Evolutionary conservation across 2,888 invertebrate genomes (phyloP), one percentile per base, ranked within the genome.

Genomic region (Pristionchus entomophagus): DNA sequence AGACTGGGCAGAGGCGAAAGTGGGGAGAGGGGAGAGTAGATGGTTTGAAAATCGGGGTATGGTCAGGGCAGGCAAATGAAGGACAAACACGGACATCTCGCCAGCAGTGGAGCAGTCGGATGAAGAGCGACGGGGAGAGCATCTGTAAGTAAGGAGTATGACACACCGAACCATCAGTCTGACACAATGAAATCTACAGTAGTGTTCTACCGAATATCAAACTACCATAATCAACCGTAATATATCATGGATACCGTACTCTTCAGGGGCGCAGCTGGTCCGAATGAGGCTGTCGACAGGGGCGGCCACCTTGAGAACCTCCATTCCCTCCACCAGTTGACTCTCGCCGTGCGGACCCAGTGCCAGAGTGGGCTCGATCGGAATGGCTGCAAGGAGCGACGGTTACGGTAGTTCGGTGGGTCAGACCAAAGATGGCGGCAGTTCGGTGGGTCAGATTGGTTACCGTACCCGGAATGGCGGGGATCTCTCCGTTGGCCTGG

Each of bases 401-500:
- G 17, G 22, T 14, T n/a, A n/a, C n/a, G 12, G 65, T 32, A 29
- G n/a, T n/a, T n/a, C n/a, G n/a, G n/a, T n/a, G 65, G 65, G 35
- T 29, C 29, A 65, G 22, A 29, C 10, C n/a, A 35, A 32, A n/a
- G n/a, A n/a, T n/a, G n/a, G n/a, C n/a, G n/a, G n/a, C 10, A 41
- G 32, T 80, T 32, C 78, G 51, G 78, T 80, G 41, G 78, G 26
- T 4, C 2, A 19, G 4, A 1, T 22, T 3, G 10, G 10, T 3
- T 41, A 73, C 26, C 73, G 32, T 12, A n/a, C n/a, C n/a, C n/a
- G n/a, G n/a, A n/a, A n/a, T n/a, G 51, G 41, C 51, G 14, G n/a
- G 29, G 19, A 80, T 80, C 78, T 80, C 78, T 49, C 78, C 78
- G 49, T 80, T 49, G 29, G 78, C n/a, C n/a, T n/a, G n/a, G n/a